Percentiles rank a stretch among this genome's conserved stretches.
Evolutionary conservation across 2,888 invertebrate species (phyloP).

Genomic region (Artemia sinica): DNA sequence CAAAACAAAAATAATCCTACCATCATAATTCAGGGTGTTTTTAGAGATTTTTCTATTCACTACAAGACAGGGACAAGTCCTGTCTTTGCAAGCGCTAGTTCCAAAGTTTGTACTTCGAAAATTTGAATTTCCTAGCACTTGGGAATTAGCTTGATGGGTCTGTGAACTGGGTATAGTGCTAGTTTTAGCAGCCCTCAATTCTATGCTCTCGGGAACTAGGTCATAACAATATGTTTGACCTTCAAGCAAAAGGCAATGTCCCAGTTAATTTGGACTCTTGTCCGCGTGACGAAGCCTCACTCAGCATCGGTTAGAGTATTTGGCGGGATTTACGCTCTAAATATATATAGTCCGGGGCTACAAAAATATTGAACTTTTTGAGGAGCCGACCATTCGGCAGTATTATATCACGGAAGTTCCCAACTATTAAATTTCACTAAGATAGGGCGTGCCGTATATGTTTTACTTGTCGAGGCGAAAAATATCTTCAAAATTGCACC

Average conservation of each 20-base stretch:
- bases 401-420: background rate
- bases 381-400: constrained; percentile 9
- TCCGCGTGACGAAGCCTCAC: constrained; percentile 9
- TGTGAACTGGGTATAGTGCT: constrained; percentile 4
- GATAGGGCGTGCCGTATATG: background rate
- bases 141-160: too few species aligned
- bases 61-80: too few species aligned
- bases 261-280: background rate
- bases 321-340: background rate
- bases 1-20: too few species aligned
- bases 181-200: too few species aligned
- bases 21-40: too few species aligned
- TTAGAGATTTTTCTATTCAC: too few species aligned
- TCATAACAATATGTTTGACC: constrained; percentile 1
- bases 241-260: background rate
- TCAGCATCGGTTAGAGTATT: background rate
- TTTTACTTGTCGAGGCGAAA: background rate
- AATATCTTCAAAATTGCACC: constrained; percentile 9
- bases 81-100: too few species aligned
- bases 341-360: constrained; percentile 9
- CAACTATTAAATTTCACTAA: constrained; percentile 8
- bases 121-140: too few species aligned
- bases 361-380: background rate
- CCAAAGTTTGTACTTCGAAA: too few species aligned
- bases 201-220: too few species aligned